Evolutionary conservation across 2,888 invertebrate species (phyloP).

Genomic region (Chymomyza fuscimana): DNA sequence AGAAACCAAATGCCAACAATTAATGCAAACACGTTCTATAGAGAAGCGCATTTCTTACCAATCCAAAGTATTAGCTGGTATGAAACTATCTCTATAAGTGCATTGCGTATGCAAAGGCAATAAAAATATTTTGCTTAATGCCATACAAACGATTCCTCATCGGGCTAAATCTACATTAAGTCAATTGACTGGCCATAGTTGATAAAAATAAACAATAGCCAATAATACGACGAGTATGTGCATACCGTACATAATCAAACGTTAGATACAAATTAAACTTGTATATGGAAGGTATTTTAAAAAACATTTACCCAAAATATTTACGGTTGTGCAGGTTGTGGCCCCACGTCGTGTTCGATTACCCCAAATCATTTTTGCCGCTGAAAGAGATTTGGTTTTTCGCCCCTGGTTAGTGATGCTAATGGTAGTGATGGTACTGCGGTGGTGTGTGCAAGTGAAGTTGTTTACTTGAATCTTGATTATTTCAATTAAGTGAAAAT

Average conservation of each 20-base stretch:
- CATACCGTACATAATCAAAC: neutral
- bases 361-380: constrained; percentile 66
- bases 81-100: constrained; percentile 27
- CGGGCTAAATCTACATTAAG: neutral
- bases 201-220: neutral
- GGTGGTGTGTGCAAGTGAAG: constrained; percentile 17
- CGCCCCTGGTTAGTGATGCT: constrained; percentile 31
- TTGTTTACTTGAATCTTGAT: constrained; percentile 63
- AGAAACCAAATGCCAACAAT: constrained; percentile 80
- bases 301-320: constrained; percentile 37
- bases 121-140: constrained; percentile 64
- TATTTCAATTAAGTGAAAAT: constrained; percentile 76
- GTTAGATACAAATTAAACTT: constrained; percentile 14
- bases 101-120: constrained; percentile 51
- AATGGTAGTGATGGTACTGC: constrained; percentile 26
- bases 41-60: constrained; percentile 15
- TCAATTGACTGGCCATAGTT: neutral
- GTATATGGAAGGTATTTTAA: constrained; percentile 49
- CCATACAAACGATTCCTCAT: constrained; percentile 34
- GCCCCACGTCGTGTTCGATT: constrained; percentile 71
- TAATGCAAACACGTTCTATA: constrained; percentile 39
- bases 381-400: constrained; percentile 36
- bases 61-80: constrained; percentile 13
- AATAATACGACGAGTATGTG: neutral
- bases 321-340: neutral